Percentiles rank a stretch among this genome's conserved stretches.
Conservation (phyloP, 2,797 vertebrate genomes). For the Trachurus trachurus region DNA sequence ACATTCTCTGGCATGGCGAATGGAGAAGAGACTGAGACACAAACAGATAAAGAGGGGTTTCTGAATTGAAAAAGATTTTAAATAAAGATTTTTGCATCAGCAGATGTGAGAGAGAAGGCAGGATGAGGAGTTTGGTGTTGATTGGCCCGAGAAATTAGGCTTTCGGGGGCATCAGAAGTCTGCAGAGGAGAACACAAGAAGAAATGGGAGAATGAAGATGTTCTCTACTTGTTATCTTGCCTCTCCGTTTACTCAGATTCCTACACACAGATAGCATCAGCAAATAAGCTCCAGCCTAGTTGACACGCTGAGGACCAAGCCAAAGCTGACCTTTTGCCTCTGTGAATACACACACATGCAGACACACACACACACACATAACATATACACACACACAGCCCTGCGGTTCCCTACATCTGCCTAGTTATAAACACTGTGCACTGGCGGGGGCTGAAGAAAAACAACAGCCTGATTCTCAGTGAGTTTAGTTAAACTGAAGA, state of each 20-base stretch:
- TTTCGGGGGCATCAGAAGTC: constrained; percentile 12
- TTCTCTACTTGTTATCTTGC: constrained; percentile 76
- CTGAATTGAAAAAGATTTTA: constrained; percentile 26
- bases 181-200: constrained; percentile 25
- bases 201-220: constrained; percentile 58
- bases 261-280: constrained; percentile 84
- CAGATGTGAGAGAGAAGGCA: constrained; percentile 2
- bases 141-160: constrained; percentile 14
- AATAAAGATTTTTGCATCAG: constrained; percentile 17
- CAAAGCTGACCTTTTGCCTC: constrained; percentile 70
- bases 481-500: constrained; percentile 20
- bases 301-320: constrained; percentile 72
- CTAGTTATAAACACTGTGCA: constrained; percentile 57
- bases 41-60: constrained; percentile 27
- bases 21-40: constrained; percentile 13
- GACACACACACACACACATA: constrained; percentile 21
- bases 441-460: constrained; percentile 42
- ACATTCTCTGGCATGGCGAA: constrained; percentile 56
- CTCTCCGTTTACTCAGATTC: constrained; percentile 85
- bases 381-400: constrained; percentile 36
- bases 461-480: constrained; percentile 28
- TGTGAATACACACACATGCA: constrained; percentile 42
- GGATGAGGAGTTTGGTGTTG: constrained; percentile 8
- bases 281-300: constrained; percentile 80
- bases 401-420: constrained; percentile 49